Conservation (phyloP, 2,797 vertebrate genomes). For the Epinephelus awoara region DNA sequence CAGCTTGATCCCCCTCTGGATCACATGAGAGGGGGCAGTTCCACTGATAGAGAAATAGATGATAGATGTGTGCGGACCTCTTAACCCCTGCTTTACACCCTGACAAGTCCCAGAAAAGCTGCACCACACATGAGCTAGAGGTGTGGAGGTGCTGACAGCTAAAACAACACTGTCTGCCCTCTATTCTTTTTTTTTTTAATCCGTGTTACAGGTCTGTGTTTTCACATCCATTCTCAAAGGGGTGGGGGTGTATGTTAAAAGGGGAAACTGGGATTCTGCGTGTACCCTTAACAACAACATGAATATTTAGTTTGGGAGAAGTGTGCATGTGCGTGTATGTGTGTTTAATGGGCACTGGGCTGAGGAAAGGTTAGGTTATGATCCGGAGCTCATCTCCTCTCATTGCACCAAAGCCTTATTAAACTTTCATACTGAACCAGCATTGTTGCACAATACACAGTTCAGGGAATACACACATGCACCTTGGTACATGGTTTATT, state of each 20-base stretch:
- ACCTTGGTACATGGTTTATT: conserved; percentile 53
- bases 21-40: conserved; percentile 17
- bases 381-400: conserved; percentile 72
- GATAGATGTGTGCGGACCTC: conserved; percentile 44
- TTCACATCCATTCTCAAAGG: conserved; percentile 40
- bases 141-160: conserved; percentile 29
- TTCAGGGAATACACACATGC: conserved; percentile 62
- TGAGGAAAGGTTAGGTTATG: conserved; percentile 62
- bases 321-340: conserved; percentile 56
- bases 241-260: background rate
- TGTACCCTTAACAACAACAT: conserved; percentile 54
- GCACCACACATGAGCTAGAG: background rate
- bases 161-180: conserved; percentile 33
- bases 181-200: background rate
- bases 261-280: conserved; percentile 21
- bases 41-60: conserved; percentile 44
- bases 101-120: conserved; percentile 36
- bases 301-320: conserved; percentile 64
- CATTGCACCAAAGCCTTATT: conserved; percentile 76
- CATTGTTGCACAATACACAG: conserved; percentile 52
- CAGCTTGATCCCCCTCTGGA: conserved; percentile 2
- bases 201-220: conserved; percentile 38
- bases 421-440: conserved; percentile 76
- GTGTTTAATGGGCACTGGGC: conserved; percentile 64
- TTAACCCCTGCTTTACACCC: conserved; percentile 48